Percentiles rank a stretch among this genome's conserved stretches.
Evolutionary conservation across 2,797 vertebrate species (phyloP).

Genomic region (Eleutherodactylus coqui): DNA sequence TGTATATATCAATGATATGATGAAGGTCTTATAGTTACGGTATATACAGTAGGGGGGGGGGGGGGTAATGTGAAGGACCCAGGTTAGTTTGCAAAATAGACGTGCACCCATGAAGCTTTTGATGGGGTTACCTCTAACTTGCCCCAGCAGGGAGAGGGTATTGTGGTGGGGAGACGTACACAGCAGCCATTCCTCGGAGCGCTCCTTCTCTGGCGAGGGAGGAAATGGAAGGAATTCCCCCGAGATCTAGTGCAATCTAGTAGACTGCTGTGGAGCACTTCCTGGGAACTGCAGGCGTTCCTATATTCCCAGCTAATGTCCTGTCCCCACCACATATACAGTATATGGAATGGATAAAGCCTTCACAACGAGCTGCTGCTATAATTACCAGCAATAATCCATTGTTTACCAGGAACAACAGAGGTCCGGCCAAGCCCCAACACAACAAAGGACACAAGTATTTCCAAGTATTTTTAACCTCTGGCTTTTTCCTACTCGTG

Average conservation of each 20-base stretch:
- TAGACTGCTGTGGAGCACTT: neutral
- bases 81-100: neutral
- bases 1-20: neutral
- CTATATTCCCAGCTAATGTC: slow-evolving; percentile 3
- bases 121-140: neutral
- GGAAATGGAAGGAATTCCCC: slow-evolving; percentile 22
- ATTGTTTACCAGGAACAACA: slow-evolving; percentile 40
- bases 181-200: neutral
- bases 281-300: neutral
- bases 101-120: too few species aligned
- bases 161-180: neutral
- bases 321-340: neutral
- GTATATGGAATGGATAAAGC: neutral
- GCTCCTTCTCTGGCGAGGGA: slow-evolving; percentile 1
- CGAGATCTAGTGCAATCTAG: neutral
- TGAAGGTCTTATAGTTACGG: neutral
- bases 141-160: neutral
- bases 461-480: slow-evolving; percentile 50
- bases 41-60: too few species aligned
- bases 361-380: neutral
- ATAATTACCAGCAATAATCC: slow-evolving; percentile 10
- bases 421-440: neutral
- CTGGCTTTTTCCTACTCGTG: slow-evolving; percentile 39
- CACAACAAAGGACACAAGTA: slow-evolving; percentile 30
- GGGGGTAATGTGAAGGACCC: neutral